Base-by-base conservation (phyloP, 2,888 invertebrate genomes). In the Capitulum mitella region DNA sequence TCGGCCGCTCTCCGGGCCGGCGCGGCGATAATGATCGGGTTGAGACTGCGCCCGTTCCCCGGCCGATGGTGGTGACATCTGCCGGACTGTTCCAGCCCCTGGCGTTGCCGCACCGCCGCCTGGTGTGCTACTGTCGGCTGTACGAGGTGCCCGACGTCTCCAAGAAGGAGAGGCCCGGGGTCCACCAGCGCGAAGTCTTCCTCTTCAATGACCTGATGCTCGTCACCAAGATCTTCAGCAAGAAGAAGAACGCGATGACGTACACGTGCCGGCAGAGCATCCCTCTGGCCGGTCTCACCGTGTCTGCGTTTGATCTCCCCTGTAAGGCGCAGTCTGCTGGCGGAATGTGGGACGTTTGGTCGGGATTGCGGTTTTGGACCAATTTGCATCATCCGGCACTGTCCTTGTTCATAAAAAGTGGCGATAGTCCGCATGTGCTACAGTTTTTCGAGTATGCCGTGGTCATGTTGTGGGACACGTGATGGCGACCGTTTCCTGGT, bases 201-300 rank as follows among this genome's bases (percentile, higher is more conserved):
- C 91, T 99, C 29, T 99, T 99, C 89, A 99, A 99, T 86, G 98
- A 99, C 87, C 89, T 98, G 84, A 90, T 99, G 83, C 94, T 99
- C 83, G 96, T 98, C 80, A 97, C 97, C 74, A 98, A 98, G 88
- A 97, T 97, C 84, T 91, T 97, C 85, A 95, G 95, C 88, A 97
- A 97, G 89, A 97, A 97, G 90, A 97, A 97, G 86, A 94, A 93
- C 51, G 94, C 94, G 43, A 95, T 95, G 80, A 97, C 97, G 19
- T 98, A 98, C 87, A 95, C 96, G 79, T 97, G 96, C 89, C 91
- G 97, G 80, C 95, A 96, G 87, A 96, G 95, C 84, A 96, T 95
- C 87, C 93, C 96, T 40, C 89, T 98, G 34, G 94, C 94, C 85
- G 97, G 95, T 81, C 94, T 97, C 92, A 90, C 93, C 77, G 96